phyloP scores from a whole-genome alignment of 2,888 invertebrate genomes.

The Protodeltote pygarga region DNA sequence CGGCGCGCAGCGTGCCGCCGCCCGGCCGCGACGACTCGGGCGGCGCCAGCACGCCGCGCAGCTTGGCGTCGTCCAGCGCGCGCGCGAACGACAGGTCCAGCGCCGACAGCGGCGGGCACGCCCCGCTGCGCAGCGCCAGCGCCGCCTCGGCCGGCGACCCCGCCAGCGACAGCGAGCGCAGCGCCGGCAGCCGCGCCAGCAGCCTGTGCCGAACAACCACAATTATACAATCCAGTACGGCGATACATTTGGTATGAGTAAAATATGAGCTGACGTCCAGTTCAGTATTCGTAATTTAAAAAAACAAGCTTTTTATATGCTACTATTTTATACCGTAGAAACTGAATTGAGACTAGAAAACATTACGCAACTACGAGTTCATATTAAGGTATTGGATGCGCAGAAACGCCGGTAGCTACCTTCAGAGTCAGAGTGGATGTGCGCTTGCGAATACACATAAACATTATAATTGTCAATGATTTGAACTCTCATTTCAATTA shows the following conservation, averaged over 20 bases:
- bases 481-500: neutral
- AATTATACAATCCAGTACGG: neutral
- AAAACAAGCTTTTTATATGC: no score
- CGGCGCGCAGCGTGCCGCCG: conserved; percentile 77
- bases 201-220: conserved; percentile 73
- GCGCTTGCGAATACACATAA: no score
- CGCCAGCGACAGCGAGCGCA: conserved; percentile 93
- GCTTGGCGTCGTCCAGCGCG: conserved; percentile 93
- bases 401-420: no score
- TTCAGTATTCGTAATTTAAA: no score
- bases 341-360: no score
- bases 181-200: conserved; percentile 93
- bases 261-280: no score
- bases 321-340: no score
- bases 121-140: conserved; percentile 92
- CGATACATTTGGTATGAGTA: no score
- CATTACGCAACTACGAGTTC: no score
- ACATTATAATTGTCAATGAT: no score
- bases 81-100: conserved; percentile 95
- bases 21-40: conserved; percentile 94
- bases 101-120: conserved; percentile 92
- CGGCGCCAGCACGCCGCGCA: conserved; percentile 94
- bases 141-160: conserved; percentile 93
- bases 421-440: no score
- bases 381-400: no score